A percentile compares a stretch with the other conserved stretches of the same genome.
phyloP scores from a whole-genome alignment of 2,888 invertebrate genomes.

The Mycalesis mineus region DNA sequence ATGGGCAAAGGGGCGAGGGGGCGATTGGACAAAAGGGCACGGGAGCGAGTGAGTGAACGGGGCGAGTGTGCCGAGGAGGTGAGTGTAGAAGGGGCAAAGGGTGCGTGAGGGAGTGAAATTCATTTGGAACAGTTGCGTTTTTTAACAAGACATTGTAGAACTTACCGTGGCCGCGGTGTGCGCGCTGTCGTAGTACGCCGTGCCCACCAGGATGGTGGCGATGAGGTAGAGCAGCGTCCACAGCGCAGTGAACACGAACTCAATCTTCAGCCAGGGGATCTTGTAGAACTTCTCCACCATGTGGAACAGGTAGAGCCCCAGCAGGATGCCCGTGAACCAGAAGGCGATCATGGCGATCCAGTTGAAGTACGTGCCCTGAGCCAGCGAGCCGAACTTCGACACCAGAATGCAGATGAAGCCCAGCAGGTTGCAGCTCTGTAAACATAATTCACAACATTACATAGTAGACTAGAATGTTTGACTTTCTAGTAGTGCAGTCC shows the following conservation, averaged over 20 bases:
- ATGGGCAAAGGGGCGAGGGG: no score
- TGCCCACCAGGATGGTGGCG: constrained; percentile 83
- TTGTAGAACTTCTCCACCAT: constrained; percentile 89
- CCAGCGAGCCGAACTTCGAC: constrained; percentile 67
- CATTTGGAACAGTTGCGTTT: neutral
- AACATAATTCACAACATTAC: no score
- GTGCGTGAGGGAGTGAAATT: no score
- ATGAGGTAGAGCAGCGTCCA: constrained; percentile 88
- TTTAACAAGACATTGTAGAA: constrained; percentile 28
- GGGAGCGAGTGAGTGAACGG: no score
- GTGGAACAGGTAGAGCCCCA: constrained; percentile 90
- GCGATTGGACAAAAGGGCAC: no score
- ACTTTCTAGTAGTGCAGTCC: no score
- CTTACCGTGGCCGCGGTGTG: constrained; percentile 87
- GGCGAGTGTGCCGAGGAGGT: no score
- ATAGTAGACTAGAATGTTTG: no score
- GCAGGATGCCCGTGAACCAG: constrained; percentile 88
- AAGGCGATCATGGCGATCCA: constrained; percentile 90
- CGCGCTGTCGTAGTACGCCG: constrained; percentile 66
- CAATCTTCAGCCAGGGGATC: constrained; percentile 92
- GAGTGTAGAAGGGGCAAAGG: no score
- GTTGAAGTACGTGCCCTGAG: constrained; percentile 85
- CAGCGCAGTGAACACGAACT: constrained; percentile 84
- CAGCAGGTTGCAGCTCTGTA: constrained; percentile 81
- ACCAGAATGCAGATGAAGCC: constrained; percentile 90